These are phyloP conservation scores for Nasalis larvatus DNA, from an alignment of 2,113 vertebrate genomes.

Conservation along the genomic window DNA sequence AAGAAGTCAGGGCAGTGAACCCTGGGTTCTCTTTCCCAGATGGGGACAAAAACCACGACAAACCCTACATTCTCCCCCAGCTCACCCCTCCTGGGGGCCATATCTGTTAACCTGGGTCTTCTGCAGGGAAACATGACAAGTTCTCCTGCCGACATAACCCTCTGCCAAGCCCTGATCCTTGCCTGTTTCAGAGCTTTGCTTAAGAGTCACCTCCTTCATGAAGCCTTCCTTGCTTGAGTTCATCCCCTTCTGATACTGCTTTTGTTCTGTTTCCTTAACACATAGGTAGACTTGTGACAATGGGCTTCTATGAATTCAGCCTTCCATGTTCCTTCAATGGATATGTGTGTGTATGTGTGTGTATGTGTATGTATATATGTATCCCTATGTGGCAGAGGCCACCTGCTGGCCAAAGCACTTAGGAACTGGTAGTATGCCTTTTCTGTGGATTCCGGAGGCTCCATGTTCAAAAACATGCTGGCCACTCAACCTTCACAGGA, in stretches of 20 bases:
- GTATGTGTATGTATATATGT: too few relatives aligned
- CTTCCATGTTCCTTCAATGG: background rate
- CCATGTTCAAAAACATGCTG: background rate
- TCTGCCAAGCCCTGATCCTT: background rate
- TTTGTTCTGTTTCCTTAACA: background rate
- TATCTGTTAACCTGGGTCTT: background rate
- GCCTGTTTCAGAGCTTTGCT: background rate
- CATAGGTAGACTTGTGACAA: background rate
- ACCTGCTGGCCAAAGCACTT: background rate
- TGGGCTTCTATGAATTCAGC: background rate
- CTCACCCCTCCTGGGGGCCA: accelerated
- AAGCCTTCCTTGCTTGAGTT: background rate
- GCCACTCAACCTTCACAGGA: background rate
- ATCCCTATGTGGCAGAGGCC: background rate
- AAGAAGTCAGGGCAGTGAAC: background rate
- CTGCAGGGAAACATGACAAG: background rate
- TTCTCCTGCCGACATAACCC: background rate
- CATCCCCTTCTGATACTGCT: background rate
- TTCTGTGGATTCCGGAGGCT: background rate
- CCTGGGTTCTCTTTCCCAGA: background rate
- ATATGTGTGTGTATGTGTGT: background rate
- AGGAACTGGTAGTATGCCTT: background rate
- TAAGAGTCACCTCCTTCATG: background rate
- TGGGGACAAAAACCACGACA: background rate
- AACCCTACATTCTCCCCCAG: background rate